Evolutionary conservation across 2,797 vertebrate species (phyloP).

Genomic region (Manis pentadactyla): DNA sequence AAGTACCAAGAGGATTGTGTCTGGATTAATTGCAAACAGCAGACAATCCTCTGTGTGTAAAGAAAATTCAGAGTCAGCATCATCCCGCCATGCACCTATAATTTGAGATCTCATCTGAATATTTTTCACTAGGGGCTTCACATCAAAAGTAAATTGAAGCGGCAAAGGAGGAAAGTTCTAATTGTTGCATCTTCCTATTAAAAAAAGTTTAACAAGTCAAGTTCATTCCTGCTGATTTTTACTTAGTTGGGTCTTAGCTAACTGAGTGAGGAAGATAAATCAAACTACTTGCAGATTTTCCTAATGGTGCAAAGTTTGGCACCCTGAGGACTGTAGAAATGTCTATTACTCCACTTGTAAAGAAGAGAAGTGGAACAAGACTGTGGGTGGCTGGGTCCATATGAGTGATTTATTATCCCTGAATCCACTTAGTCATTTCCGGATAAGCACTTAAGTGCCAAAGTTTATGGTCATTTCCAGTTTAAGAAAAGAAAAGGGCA

Average conservation of each 20-base stretch:
- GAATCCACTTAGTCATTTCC: constrained; percentile 64
- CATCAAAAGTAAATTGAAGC: constrained; percentile 67
- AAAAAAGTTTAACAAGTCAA: constrained; percentile 79
- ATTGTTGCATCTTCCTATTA: constrained; percentile 66
- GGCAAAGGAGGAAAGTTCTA: constrained; percentile 54
- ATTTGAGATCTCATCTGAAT: constrained; percentile 69
- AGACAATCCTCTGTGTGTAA: constrained; percentile 71
- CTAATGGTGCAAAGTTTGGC: constrained; percentile 78
- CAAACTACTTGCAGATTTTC: constrained; percentile 77
- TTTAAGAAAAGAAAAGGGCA: background rate
- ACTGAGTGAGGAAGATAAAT: constrained; percentile 78
- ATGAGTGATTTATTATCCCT: constrained; percentile 53
- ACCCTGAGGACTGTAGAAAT: constrained; percentile 74
- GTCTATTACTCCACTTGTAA: constrained; percentile 59
- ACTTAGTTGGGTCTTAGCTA: constrained; percentile 75
- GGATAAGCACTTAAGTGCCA: constrained; percentile 63
- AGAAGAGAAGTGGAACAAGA: constrained; percentile 67
- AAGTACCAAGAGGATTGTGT: constrained; percentile 77
- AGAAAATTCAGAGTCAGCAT: constrained; percentile 60
- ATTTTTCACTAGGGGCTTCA: constrained; percentile 71
- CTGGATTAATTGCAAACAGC: constrained; percentile 84
- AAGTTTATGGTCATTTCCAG: constrained; percentile 57
- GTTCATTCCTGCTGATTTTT: constrained; percentile 71
- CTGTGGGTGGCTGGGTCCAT: constrained; percentile 52
- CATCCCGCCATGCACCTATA: constrained; percentile 72